phyloP scores from a whole-genome alignment of 2,888 invertebrate species.

The Drosophila mulleri region DNA sequence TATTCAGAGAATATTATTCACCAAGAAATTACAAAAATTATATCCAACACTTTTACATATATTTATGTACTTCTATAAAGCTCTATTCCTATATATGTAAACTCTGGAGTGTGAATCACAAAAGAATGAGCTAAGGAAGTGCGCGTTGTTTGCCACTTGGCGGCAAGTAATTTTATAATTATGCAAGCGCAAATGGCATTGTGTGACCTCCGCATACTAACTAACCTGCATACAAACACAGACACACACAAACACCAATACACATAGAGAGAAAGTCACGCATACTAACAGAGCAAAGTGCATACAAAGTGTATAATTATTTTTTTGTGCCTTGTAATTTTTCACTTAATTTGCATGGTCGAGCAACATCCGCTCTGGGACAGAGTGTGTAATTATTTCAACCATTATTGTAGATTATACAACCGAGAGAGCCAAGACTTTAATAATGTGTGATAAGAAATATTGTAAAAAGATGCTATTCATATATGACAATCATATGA shows the following conservation, averaged over 20 bases:
- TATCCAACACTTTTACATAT: not conserved
- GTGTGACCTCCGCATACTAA: conserved; percentile 60
- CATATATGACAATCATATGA: too few relatives aligned
- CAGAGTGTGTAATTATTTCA: conserved; percentile 68
- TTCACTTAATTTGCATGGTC: conserved; percentile 76
- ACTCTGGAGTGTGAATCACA: conserved; percentile 28
- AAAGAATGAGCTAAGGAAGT: conserved; percentile 66
- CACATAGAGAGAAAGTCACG: conserved; percentile 2
- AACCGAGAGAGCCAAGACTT: conserved; percentile 9
- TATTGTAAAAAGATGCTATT: not conserved
- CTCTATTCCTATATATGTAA: not conserved
- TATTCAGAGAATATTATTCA: too few relatives aligned
- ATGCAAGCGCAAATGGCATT: conserved; percentile 73
- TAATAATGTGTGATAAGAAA: conserved; percentile 20
- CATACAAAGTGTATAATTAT: conserved; percentile 65
- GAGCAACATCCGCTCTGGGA: conserved; percentile 61
- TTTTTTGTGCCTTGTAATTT: conserved; percentile 71
- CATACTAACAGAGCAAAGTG: conserved; percentile 27
- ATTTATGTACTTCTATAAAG: not conserved
- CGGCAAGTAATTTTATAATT: conserved; percentile 77
- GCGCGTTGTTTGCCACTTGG: conserved; percentile 73
- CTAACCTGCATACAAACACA: conserved; percentile 12
- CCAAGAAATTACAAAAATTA: not conserved
- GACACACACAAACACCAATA: not conserved
- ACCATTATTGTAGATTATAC: conserved; percentile 28